Base-by-base conservation (phyloP, 2,113 vertebrate species). In the Oncorhynchus clarkii region DNA sequence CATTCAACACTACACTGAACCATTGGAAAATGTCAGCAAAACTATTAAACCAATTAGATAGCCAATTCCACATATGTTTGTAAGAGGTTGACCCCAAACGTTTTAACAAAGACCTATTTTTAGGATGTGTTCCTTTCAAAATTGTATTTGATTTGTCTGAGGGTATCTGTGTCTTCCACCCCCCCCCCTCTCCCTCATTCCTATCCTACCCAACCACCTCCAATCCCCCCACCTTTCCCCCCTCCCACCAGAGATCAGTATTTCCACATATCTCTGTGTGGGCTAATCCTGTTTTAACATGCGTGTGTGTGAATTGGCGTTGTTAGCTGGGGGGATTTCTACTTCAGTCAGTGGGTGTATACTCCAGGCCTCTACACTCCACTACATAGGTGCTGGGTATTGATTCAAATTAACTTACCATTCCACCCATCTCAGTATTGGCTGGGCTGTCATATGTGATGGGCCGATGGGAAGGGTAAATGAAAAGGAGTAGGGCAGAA, bases 1-100 rank as follows among this genome's bases (percentile, higher is more conserved):
- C 79, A 88, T 90, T 89, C 80, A 76, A 75, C 39, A 26, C 67
- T 70, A 79, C 67, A 45, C 20, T 24, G 18, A 39, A 75, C 71
- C 67, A 70, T 51, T 54, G 57, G 66, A 71, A 81, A 82, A 83
- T 78, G 80, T 68, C 75, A 69, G 64, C 6, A 31, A 60, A 69
- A 74, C 3, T 14, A 18, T 51, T 6, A 65, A 65, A 66, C 26
- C 51, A 48, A 74, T 74, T 65, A 66, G 62, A 22, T 26, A 22
- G 72, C n/a, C 62, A 14, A 66, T 66, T 16, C 60, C 29, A 49
- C 5, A 45, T 51, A 48, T 57, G 49, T 69, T 27, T 77, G 65
- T 69, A 73, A 82, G 74, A 78, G 71, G 22, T 7, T 75, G 71
- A 81, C 78, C 39, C 39, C 2, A 27, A 27, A 12, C 51, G 5